Base-by-base conservation (phyloP, 1,140 invertebrate genomes). In the Mylabris phalerata region DNA sequence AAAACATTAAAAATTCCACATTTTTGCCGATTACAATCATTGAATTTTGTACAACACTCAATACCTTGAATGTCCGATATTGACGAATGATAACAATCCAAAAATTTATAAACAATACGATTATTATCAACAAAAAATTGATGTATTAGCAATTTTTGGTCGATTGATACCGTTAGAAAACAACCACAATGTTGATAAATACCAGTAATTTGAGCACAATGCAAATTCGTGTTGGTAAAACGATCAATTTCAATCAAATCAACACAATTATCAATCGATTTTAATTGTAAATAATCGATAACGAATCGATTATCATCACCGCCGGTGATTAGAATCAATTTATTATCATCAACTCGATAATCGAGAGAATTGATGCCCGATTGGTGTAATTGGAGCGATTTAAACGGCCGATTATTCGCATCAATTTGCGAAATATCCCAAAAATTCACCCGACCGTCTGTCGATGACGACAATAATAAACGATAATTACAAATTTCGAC, bases 281-380 rank as follows among this genome's bases (percentile, higher is more conserved):
- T 39, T n/a, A 19, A 44, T 45, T 40, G 13, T 51, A 67, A 58
- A 49, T 63, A 60, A 57, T 41, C 63, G 38, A 87, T 57, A 66
- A 75, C 74, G 13, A 88, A 59, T n/a, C 79, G 70, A 75, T 85
- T 88, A 65, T 89, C 87, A 69, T 89, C 87, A 13, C 87, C 86
- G 13, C 85, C 86, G 40, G 82, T 84, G 0, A 77, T 75, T 42
- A 88, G 63, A 9, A 85, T 54, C 55, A 81, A 75, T 48, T 67
- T 51, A 52, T 72, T 62, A 13, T 76, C 69, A 48, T 80, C 47
- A 39, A 65, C 7, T 63, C 72, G 71, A 3, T 75, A 66, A 68
- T 79, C 78, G 45, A 80, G 74, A 60, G 81, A 77, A 71, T 88
- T 89, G 9, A 90, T 83, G 46, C 87, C 88, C 25, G 84, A 86